Percentiles rank a stretch among this genome's conserved stretches.
These are phyloP conservation scores for Meandrusa payeni DNA, from an alignment of 2,888 invertebrate genomes.

Conservation along the genomic window DNA sequence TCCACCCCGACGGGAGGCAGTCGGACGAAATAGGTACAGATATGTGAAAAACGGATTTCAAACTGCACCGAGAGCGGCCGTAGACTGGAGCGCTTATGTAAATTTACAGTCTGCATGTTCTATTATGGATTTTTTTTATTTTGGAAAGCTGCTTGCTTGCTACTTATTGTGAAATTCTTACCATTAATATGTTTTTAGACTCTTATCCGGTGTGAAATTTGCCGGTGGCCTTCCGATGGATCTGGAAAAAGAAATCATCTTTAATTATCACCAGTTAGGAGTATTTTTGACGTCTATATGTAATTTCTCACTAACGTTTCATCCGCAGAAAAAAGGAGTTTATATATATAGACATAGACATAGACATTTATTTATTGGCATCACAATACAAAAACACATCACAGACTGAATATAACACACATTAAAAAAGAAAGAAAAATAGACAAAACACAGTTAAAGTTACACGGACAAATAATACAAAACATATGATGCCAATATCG, in stretches of 20 bases:
- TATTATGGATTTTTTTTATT: slow-evolving; percentile 5
- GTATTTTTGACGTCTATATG: too few relatives aligned
- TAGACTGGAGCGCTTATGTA: slow-evolving; percentile 30
- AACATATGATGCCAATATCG: too few relatives aligned
- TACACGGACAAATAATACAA: too few relatives aligned
- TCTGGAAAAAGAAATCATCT: slow-evolving; percentile 47
- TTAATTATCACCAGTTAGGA: too few relatives aligned
- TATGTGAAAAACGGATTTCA: slow-evolving; percentile 54
- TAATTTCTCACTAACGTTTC: too few relatives aligned
- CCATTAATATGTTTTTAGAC: slow-evolving; percentile 75
- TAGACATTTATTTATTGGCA: too few relatives aligned
- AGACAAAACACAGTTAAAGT: too few relatives aligned
- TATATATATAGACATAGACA: too few relatives aligned
- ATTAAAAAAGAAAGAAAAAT: too few relatives aligned
- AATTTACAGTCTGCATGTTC: slow-evolving; percentile 10
- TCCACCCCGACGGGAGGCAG: slow-evolving; percentile 56
- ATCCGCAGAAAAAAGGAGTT: too few relatives aligned
- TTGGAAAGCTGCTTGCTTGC: slow-evolving; percentile 23
- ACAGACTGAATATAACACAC: too few relatives aligned
- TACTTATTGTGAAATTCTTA: slow-evolving; percentile 39
- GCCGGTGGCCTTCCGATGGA: slow-evolving; percentile 67
- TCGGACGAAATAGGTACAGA: slow-evolving; percentile 50
- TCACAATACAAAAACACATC: too few relatives aligned
- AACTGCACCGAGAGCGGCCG: slow-evolving; percentile 39
- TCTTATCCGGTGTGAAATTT: slow-evolving; percentile 66